Evolutionary conservation across 2,888 invertebrate genomes (phyloP), one percentile per base, ranked within the genome.

Genomic region (Caenorhabditis afra): DNA sequence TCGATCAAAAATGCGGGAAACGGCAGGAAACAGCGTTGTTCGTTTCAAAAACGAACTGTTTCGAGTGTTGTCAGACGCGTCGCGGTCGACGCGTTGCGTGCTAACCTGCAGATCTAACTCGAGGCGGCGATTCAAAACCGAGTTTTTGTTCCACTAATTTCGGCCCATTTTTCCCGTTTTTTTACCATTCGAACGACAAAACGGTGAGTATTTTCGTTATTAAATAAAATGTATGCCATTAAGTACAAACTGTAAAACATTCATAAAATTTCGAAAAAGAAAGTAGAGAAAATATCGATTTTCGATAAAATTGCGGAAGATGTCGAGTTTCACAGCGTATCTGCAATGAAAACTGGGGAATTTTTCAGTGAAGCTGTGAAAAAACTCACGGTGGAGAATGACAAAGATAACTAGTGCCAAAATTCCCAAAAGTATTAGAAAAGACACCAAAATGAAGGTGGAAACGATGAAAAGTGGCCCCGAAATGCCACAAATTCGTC

Each of bases 381-480:
- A 12, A 35, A 66, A 47, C 73, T 65, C 35, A 79, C 79, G 79
- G 16, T 74, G 66, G 18, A 74, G 65, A 14, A 74, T 70, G 4
- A 50, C 44, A 55, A 79, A 79, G 35, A 79, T 70, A 12, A 79
- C 14, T 10, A 79, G 45, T 7, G 74, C 68, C 29, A 74, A 55
- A 16, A 79, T 39, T 14, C 64, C 79, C 1, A 79, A 45, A n/a
- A 74, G 18, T 12, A 65, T 47, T 2, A 74, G 4, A 55, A 74
- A 79, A n/a, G 35, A 18, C 1, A 79, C 58, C 20, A 74, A 12
- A 53, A 79, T 79, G 2, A 68, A 16, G 3, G 44, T 20, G 2
- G 68, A 68, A 8, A 64, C 53, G 0, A 74, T 2, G 10, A 64
- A 70, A 29, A 74, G 44, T 22, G 71, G 66, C 12, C 64, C 74